Evolutionary conservation across 2,888 invertebrate species (phyloP), one percentile per base, ranked within the genome.

Genomic region (Tipula vernalis): DNA sequence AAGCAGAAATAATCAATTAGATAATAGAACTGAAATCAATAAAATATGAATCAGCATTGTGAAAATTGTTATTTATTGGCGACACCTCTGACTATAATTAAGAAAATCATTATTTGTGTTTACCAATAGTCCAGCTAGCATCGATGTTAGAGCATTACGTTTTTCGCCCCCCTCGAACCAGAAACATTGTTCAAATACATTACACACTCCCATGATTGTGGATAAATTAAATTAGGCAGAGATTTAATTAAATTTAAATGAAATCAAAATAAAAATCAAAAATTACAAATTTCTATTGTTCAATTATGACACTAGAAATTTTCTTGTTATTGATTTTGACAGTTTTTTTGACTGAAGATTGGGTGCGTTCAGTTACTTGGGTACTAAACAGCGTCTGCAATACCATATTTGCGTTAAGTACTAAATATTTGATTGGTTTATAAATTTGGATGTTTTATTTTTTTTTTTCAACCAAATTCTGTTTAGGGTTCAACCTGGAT

Each of bases 121-220:
- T 93, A 98, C 98, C 94, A 99, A 92, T 88, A 96, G 92, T 88
- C 98, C 98, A 88, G 99, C 94, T 83, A 95, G 91, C 89, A 98
- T 94, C 1, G 99, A 96, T 4, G 97, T 95, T 87, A 98, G 92
- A 71, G 96, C 95, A 92, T 99, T 99, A 89, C 98, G 93, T 90
- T 95, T 96, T 88, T 97, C 96, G 15, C 96, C 96, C 88, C 95
- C 94, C 89, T 98, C 97, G 88, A 97, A 95, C 94, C 97, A 97
- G 89, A 97, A 94, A 91, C 96, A 96, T 18, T 42, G 39, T 44
- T 85, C 85, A 42, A 85, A 85, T 42, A 85, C 15, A 85, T 42
- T 85, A 85, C 85, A 85, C 15, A 42, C 18, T 18, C 18, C 85
- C 85, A 85, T 85, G 71, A 10, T 71, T 6, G 71, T 71, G 1